Evolutionary conservation across 2,797 vertebrate species (phyloP).

Genomic region (Enteromius viviparus): DNA sequence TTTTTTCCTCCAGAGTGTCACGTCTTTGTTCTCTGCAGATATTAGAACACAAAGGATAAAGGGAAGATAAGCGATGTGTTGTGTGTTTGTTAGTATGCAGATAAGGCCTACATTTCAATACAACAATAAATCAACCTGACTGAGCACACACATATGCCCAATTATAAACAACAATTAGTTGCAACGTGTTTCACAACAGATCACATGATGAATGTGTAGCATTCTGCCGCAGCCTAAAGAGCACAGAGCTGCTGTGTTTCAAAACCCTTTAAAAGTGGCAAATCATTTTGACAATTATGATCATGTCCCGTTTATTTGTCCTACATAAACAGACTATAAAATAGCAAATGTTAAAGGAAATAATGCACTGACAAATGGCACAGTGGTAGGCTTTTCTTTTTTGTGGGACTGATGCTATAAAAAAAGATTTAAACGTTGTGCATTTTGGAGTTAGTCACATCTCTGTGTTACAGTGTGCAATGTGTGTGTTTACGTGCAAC

Average conservation of each 20-base stretch:
- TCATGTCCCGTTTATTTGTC: conserved; percentile 12
- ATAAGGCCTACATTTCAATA: conserved; percentile 53
- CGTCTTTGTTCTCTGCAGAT: conserved; percentile 30
- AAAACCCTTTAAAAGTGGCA: conserved; percentile 27
- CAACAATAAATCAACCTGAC: conserved; percentile 58
- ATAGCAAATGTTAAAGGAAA: background rate
- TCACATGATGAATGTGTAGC: conserved; percentile 43
- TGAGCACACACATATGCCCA: conserved; percentile 45
- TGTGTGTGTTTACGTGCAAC: conserved; percentile 63
- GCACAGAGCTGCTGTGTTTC: background rate
- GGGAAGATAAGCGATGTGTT: conserved; percentile 43
- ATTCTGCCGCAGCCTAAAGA: conserved; percentile 2
- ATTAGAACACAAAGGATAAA: conserved; percentile 15
- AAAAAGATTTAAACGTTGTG: background rate
- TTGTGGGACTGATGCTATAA: background rate
- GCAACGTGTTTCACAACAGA: conserved; percentile 50
- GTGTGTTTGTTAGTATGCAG: conserved; percentile 61
- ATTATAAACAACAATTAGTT: conserved; percentile 64
- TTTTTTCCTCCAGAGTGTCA: background rate
- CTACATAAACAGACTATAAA: background rate
- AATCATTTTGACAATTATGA: conserved; percentile 25
- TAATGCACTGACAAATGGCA: background rate
- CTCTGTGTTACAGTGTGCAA: background rate
- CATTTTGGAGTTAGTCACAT: background rate
- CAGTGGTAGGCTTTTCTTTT: background rate